phyloP scores from a whole-genome alignment of 2,888 invertebrate species.

The Nymphalis urticae region DNA sequence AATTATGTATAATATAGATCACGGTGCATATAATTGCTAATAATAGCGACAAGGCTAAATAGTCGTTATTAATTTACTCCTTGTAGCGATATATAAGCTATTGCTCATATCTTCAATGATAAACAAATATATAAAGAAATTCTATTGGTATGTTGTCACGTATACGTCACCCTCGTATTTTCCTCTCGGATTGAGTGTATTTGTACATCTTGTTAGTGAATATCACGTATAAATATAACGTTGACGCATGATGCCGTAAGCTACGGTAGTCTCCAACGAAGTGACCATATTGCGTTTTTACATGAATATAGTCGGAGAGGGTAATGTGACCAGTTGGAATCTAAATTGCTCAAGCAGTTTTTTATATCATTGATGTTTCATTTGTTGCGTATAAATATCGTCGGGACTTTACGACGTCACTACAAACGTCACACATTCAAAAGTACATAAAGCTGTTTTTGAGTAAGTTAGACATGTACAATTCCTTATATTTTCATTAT shows the following conservation, averaged over 20 bases:
- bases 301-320: too few species aligned
- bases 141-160: constrained; percentile 1
- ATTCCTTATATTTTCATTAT: too few species aligned
- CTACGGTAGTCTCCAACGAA: neutral
- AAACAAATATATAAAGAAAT: constrained; percentile 15
- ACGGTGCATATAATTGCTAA: constrained; percentile 2
- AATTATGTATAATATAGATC: neutral
- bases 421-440: too few species aligned
- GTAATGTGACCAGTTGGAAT: too few species aligned
- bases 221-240: constrained; percentile 8
- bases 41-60: neutral
- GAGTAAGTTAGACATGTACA: too few species aligned
- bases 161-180: constrained; percentile 27
- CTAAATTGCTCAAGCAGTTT: neutral
- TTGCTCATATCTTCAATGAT: constrained; percentile 7
- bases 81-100: neutral
- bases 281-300: neutral
- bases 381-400: neutral
- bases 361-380: neutral
- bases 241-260: constrained; percentile 17
- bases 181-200: constrained; percentile 18
- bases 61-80: neutral
- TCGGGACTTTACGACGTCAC: too few species aligned
- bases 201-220: constrained; percentile 24
- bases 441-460: too few species aligned